Evolutionary conservation across 2,888 invertebrate genomes (phyloP).

Genomic region (Dione juno): DNA sequence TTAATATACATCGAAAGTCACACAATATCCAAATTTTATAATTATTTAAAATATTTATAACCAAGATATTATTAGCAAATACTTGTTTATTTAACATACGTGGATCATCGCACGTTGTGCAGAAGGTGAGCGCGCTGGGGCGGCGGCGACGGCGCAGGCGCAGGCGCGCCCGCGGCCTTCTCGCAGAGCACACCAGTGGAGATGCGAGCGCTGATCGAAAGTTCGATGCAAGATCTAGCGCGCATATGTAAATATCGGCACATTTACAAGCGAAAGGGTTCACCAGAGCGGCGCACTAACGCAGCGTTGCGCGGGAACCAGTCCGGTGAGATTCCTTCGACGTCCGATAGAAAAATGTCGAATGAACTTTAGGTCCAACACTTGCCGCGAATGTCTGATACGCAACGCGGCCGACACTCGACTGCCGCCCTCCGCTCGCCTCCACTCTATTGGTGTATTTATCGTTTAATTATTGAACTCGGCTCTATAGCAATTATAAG

Average conservation of each 20-base stretch:
- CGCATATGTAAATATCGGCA: constrained; percentile 84
- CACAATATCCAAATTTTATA: not conserved
- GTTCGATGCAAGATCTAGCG: constrained; percentile 81
- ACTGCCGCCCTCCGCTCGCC: constrained; percentile 80
- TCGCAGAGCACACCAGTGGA: constrained; percentile 66
- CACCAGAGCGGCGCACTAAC: constrained; percentile 83
- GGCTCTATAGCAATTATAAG: constrained; percentile 80
- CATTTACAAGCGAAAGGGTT: constrained; percentile 84
- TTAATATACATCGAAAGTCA: constrained; percentile 30
- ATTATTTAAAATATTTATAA: not conserved
- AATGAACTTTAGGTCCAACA: constrained; percentile 75
- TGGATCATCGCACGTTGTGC: constrained; percentile 77
- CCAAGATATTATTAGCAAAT: not conserved
- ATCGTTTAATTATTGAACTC: constrained; percentile 82
- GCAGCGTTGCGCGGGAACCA: constrained; percentile 84
- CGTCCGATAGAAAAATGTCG: constrained; percentile 85
- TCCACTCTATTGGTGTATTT: constrained; percentile 76
- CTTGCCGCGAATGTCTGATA: constrained; percentile 73
- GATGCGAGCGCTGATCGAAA: constrained; percentile 80
- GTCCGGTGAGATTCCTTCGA: constrained; percentile 86
- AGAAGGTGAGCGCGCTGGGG: constrained; percentile 70
- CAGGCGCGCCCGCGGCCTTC: constrained; percentile 56
- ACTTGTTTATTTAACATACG: constrained; percentile 62
- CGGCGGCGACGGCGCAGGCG: constrained; percentile 57
- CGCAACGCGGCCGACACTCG: constrained; percentile 78